Percentiles rank a stretch among this genome's conserved stretches.
Evolutionary conservation across 2,113 vertebrate genomes (phyloP).

Genomic region (Antechinus flavipes): DNA sequence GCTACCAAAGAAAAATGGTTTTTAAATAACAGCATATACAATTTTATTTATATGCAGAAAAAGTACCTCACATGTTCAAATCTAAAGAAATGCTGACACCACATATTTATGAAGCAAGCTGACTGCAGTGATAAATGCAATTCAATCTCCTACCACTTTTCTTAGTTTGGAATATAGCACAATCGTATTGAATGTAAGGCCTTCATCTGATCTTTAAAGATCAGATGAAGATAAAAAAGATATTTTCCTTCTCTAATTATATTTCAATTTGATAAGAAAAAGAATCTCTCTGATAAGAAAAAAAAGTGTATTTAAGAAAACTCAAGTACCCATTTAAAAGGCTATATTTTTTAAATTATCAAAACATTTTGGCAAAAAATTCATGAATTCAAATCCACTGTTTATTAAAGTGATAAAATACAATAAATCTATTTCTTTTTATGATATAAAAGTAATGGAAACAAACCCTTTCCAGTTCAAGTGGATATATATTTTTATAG

Average conservation of each 20-base stretch:
- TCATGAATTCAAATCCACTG: background rate
- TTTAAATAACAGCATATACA: background rate
- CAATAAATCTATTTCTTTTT: background rate
- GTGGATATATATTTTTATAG: no score
- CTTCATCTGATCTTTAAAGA: background rate
- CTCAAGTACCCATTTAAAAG: background rate
- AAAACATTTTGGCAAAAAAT: background rate
- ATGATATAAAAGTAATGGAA: background rate
- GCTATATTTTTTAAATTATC: background rate
- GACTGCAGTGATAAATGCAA: background rate
- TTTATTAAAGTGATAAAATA: background rate
- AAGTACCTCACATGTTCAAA: rapidly evolving
- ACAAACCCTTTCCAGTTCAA: background rate
- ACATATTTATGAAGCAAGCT: background rate
- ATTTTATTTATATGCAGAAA: background rate
- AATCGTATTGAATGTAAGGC: background rate
- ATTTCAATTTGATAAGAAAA: background rate
- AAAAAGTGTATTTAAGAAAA: background rate
- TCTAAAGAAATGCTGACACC: background rate
- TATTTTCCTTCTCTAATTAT: background rate
- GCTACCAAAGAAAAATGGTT: background rate
- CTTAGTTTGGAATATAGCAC: rapidly evolving
- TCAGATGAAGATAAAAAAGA: background rate
- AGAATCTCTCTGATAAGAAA: background rate
- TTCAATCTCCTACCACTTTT: background rate